Percentiles rank a stretch among this genome's conserved stretches.
phyloP scores from a whole-genome alignment of 2,797 vertebrate species.

The Hirundo rustica region DNA sequence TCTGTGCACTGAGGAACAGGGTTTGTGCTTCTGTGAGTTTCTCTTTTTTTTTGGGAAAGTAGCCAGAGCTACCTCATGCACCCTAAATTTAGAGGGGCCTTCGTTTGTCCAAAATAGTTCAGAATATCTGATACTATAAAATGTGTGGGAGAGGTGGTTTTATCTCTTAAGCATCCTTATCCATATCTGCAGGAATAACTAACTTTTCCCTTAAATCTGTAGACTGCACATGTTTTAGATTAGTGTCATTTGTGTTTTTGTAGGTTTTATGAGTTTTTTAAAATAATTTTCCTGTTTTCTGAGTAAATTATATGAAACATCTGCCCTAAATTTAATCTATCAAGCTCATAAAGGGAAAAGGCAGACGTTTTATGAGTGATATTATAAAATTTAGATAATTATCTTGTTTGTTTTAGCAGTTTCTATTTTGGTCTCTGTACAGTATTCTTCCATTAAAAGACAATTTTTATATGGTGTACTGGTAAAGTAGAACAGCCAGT shows the following conservation, averaged over 20 bases:
- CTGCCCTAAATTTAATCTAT: constrained; percentile 60
- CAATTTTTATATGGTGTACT: constrained; percentile 2
- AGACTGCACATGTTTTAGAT: constrained; percentile 45
- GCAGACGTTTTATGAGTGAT: constrained; percentile 61
- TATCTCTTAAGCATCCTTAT: constrained; percentile 1
- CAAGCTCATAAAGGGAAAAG: constrained; percentile 62
- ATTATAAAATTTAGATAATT: constrained; percentile 71
- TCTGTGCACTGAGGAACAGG: background rate
- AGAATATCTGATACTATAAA: constrained; percentile 24
- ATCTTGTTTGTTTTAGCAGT: constrained; percentile 71
- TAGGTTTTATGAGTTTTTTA: constrained; percentile 58
- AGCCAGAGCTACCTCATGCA: constrained; percentile 27
- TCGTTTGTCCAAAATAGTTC: background rate
- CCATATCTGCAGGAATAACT: constrained; percentile 27
- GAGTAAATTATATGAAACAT: constrained; percentile 67
- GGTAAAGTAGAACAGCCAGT: background rate
- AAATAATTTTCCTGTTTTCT: constrained; percentile 67
- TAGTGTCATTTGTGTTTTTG: constrained; percentile 63
- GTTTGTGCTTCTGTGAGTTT: background rate
- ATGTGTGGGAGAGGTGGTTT: background rate
- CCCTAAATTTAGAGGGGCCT: constrained; percentile 17
- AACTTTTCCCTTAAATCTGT: constrained; percentile 55
- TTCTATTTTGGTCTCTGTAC: constrained; percentile 58
- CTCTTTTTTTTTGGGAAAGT: background rate
- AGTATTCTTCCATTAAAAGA: constrained; percentile 48